phyloP scores from a whole-genome alignment of 2,113 vertebrate genomes.

The Tupaia chinensis region DNA sequence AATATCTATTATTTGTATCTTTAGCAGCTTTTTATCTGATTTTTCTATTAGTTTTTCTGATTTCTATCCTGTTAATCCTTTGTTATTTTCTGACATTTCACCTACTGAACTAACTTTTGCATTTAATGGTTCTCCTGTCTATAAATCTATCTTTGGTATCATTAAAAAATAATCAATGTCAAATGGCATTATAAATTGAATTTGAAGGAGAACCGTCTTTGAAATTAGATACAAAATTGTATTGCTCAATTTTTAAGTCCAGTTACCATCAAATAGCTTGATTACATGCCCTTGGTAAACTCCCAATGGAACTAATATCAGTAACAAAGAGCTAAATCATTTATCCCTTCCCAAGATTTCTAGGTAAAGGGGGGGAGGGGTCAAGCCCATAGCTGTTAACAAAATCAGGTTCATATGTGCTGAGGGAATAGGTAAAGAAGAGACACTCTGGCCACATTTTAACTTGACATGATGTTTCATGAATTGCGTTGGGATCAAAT shows the following conservation, averaged over 20 bases:
- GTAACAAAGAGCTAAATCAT: neutral
- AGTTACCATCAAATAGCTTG: slow-evolving; percentile 20
- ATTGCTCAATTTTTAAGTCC: slow-evolving; percentile 59
- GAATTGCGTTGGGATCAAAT: neutral
- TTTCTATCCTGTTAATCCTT: neutral
- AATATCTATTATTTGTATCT: slow-evolving; percentile 14
- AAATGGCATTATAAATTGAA: slow-evolving; percentile 63
- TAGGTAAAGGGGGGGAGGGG: neutral
- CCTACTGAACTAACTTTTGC: neutral
- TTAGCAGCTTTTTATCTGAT: slow-evolving; percentile 13
- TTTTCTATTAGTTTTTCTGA: slow-evolving; percentile 49
- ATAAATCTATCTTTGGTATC: slow-evolving; percentile 30
- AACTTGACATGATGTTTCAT: neutral
- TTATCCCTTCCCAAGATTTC: neutral
- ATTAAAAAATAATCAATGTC: slow-evolving; percentile 64
- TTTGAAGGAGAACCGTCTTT: slow-evolving; percentile 40
- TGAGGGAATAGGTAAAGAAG: neutral
- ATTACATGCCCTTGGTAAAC: neutral
- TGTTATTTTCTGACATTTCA: slow-evolving; percentile 57
- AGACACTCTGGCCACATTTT: neutral
- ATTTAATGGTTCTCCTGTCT: neutral
- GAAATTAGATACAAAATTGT: slow-evolving; percentile 42
- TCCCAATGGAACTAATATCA: neutral
- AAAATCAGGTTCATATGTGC: neutral
- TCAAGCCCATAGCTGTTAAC: neutral